These are phyloP conservation scores for Ceriagrion tenellum DNA, from an alignment of 2,888 invertebrate genomes.

Conservation along the genomic window DNA sequence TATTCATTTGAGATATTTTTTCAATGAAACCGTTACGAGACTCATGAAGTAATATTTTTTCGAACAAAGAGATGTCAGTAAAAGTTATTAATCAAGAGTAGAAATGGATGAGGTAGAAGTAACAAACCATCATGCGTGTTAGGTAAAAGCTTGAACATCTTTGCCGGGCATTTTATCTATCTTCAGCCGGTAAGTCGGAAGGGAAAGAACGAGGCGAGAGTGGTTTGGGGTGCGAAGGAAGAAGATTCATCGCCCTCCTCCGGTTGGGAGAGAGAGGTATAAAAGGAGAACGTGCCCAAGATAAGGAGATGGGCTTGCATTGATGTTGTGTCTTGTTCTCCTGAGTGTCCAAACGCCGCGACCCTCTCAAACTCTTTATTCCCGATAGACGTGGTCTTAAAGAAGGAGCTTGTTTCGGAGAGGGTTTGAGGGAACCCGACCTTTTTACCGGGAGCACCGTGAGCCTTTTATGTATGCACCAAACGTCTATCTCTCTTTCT, in stretches of 20 bases:
- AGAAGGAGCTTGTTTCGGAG: background rate
- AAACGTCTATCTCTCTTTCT: constrained; percentile 7
- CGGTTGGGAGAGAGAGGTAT: no score
- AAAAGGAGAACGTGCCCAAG: constrained; percentile 26
- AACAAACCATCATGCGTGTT: background rate
- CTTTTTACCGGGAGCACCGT: background rate
- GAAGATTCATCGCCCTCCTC: constrained; percentile 1
- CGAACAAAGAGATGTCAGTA: background rate
- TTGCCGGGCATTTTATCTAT: background rate
- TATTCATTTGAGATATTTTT: no score
- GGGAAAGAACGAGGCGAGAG: background rate
- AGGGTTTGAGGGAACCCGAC: background rate
- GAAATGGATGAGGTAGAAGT: background rate
- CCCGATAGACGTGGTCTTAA: background rate
- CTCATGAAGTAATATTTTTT: background rate
- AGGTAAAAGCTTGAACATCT: background rate
- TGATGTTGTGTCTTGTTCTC: constrained; percentile 38
- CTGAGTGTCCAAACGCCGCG: constrained; percentile 35
- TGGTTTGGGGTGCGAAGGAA: background rate
- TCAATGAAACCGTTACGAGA: background rate
- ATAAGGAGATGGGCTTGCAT: constrained; percentile 34
- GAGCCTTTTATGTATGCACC: background rate
- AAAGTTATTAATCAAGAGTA: background rate
- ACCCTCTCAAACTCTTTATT: constrained; percentile 7
- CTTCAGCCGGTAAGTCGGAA: no score